A percentile compares a stretch with the other conserved stretches of the same genome.
These are phyloP conservation scores for Brachionus asplanchnoidis DNA, from an alignment of 1,140 invertebrate genomes.

Conservation along the genomic window DNA sequence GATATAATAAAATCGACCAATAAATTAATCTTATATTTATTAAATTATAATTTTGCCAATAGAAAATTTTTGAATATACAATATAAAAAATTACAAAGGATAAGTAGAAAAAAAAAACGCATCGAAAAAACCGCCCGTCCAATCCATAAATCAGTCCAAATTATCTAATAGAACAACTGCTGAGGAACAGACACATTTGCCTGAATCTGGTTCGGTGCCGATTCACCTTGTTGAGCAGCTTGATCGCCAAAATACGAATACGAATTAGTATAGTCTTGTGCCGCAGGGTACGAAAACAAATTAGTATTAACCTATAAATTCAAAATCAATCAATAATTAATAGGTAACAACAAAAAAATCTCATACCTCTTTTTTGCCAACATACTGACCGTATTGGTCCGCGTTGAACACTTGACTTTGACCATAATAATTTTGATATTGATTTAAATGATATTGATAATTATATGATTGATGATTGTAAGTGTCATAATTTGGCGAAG, in stretches of 20 bases:
- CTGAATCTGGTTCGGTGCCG: not conserved
- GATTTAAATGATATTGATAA: conserved; percentile 39
- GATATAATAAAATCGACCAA: not conserved
- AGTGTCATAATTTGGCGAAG: conserved; percentile 1
- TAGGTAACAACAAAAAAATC: not conserved
- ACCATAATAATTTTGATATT: conserved; percentile 32
- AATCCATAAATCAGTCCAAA: not conserved
- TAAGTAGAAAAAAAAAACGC: not conserved
- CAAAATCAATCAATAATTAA: conserved; percentile 1
- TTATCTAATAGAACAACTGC: not conserved
- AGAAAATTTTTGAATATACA: not conserved
- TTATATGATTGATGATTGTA: conserved; percentile 12
- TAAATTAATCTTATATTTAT: not conserved
- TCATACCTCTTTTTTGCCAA: not conserved
- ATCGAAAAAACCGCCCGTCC: not conserved
- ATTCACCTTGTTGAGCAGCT: not conserved
- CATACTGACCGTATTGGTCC: not conserved
- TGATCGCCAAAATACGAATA: not conserved
- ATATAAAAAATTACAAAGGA: not conserved
- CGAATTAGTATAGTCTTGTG: not conserved
- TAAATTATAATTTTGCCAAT: conserved; percentile 4
- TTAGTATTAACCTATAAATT: not conserved
- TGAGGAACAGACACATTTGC: not conserved
- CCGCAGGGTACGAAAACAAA: not conserved
- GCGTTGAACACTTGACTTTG: conserved; percentile 9